phyloP scores from a whole-genome alignment of 2,888 invertebrate genomes.

The Mesoligia furuncula region DNA sequence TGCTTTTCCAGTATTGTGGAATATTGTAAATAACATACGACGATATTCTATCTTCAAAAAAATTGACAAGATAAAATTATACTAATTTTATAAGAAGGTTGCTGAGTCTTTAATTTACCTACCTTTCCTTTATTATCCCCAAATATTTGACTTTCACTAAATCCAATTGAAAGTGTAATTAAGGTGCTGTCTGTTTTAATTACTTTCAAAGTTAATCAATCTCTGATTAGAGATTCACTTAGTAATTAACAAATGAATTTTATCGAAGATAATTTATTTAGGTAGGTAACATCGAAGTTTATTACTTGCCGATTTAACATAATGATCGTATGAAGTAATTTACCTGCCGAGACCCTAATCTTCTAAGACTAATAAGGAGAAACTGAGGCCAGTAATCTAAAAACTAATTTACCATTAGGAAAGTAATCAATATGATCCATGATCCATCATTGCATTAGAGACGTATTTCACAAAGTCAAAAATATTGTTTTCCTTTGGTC shows the following conservation, averaged over 20 bases:
- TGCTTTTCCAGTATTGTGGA: slow-evolving; percentile 44
- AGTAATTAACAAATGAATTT: slow-evolving; percentile 49
- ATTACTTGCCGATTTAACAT: slow-evolving; percentile 53
- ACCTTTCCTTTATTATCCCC: slow-evolving; percentile 22
- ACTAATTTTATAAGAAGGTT: slow-evolving; percentile 31
- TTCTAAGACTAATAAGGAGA: slow-evolving; percentile 40
- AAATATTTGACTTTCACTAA: slow-evolving; percentile 41
- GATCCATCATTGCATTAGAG: slow-evolving; percentile 43
- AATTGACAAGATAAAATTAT: slow-evolving; percentile 45
- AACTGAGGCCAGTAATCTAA: slow-evolving; percentile 46
- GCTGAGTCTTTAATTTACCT: slow-evolving; percentile 34
- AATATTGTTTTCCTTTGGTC: slow-evolving; percentile 29
- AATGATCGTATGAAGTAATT: slow-evolving; percentile 55
- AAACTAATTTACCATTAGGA: slow-evolving; percentile 46
- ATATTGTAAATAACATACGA: slow-evolving; percentile 41
- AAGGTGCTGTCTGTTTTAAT: slow-evolving; percentile 31
- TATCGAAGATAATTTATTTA: slow-evolving; percentile 40
- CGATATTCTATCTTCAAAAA: slow-evolving; percentile 44
- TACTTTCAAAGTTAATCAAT: slow-evolving; percentile 38
- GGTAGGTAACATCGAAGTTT: slow-evolving; percentile 39
- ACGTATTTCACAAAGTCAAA: slow-evolving; percentile 32
- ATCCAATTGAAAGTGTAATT: slow-evolving; percentile 26
- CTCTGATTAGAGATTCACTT: slow-evolving; percentile 20
- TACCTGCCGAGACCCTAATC: slow-evolving; percentile 46
- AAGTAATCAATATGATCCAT: slow-evolving; percentile 50